These are phyloP conservation scores for Caiman crocodilus DNA, from an alignment of 2,797 vertebrate species.

Conservation along the genomic window DNA sequence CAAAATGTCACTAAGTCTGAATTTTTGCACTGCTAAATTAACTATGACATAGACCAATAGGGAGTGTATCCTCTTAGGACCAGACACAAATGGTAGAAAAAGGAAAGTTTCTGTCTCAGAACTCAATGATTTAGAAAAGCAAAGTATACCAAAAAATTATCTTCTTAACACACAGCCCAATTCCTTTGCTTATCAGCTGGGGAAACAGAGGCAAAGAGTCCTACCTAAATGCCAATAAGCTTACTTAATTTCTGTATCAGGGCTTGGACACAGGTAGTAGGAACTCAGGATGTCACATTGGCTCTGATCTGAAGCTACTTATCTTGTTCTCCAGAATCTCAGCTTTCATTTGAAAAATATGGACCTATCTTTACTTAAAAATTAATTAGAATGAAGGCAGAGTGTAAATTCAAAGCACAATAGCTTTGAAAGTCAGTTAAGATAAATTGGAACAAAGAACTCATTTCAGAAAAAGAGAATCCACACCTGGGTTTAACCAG, in stretches of 20 bases:
- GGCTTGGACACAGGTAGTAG: not conserved
- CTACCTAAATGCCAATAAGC: not conserved
- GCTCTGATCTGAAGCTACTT: not conserved
- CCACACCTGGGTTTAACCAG: not conserved
- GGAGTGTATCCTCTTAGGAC: not conserved
- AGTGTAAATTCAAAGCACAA: rapidly evolving
- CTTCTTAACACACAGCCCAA: too few relatives aligned
- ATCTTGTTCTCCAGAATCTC: not conserved
- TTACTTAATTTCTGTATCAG: not conserved
- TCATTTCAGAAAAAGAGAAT: not conserved
- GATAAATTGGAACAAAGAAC: not conserved
- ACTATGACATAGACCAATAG: not conserved
- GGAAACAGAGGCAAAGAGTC: too few relatives aligned
- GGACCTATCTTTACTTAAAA: not conserved
- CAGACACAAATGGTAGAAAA: too few relatives aligned
- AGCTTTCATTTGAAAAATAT: not conserved
- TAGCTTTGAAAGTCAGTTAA: not conserved
- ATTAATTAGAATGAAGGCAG: not conserved
- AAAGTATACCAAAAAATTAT: too few relatives aligned
- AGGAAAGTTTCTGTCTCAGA: too few relatives aligned
- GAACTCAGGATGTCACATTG: rapidly evolving
- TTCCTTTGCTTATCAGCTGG: too few relatives aligned
- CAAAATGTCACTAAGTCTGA: not conserved
- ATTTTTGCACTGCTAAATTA: not conserved
- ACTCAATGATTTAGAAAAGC: too few relatives aligned